Evolutionary conservation across 2,888 invertebrate species (phyloP).

Genomic region (Cryptocheilus praepositus): DNA sequence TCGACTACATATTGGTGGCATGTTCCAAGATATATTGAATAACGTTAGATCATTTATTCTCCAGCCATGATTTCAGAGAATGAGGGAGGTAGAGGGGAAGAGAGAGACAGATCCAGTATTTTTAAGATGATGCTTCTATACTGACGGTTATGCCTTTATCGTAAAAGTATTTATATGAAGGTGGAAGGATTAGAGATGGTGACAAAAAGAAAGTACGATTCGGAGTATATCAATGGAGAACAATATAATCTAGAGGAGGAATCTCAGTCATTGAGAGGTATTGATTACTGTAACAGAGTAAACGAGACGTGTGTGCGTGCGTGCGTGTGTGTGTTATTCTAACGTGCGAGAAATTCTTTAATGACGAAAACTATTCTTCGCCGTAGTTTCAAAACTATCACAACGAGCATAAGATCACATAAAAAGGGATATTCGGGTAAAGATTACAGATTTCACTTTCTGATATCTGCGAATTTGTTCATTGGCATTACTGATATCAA

Average conservation of each 20-base stretch:
- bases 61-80: slow-evolving; percentile 18
- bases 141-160: slow-evolving; percentile 48
- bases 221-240: slow-evolving; percentile 25
- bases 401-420: slow-evolving; percentile 10
- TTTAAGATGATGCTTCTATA: slow-evolving; percentile 56
- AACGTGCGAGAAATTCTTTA: slow-evolving; percentile 1
- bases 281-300: slow-evolving; percentile 24
- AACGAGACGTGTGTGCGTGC: no score
- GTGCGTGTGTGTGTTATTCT: background rate
- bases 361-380: slow-evolving; percentile 15
- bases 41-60: slow-evolving; percentile 42
- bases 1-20: slow-evolving; percentile 30
- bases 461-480: slow-evolving; percentile 25
- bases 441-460: slow-evolving; percentile 43
- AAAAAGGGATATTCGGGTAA: slow-evolving; percentile 16
- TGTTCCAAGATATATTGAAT: slow-evolving; percentile 43
- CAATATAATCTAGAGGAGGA: slow-evolving; percentile 29
- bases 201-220: slow-evolving; percentile 18
- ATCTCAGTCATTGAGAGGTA: slow-evolving; percentile 35
- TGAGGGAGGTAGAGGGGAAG: slow-evolving; percentile 29
- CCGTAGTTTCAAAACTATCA: slow-evolving; percentile 11
- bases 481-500: background rate
- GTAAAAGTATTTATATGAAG: slow-evolving; percentile 31
- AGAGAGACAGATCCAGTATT: slow-evolving; percentile 54
- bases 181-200: slow-evolving; percentile 19